Evolutionary conservation across 2,888 invertebrate species (phyloP), one percentile per base, ranked within the genome.

Genomic region (Aphidius colemani): DNA sequence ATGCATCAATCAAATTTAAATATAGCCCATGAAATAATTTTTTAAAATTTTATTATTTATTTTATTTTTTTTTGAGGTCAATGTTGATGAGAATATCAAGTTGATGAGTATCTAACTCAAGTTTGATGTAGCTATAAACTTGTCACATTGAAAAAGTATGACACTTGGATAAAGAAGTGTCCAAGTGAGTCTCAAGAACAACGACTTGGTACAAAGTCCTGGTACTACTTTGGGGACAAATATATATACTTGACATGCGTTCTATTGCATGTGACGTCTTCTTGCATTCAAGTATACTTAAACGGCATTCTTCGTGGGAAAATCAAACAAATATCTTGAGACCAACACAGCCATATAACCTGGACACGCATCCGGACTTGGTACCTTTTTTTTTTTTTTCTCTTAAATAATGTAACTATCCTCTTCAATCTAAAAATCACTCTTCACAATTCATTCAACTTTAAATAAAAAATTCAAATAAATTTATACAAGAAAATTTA

Each of bases 291-390:
- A 59, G 58, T 41, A 48, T 64, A 11, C 63, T 64, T 55, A 46
- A 64, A 73, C 65, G 68, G 71, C 74, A 76, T 76, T 75, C 76
- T 74, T 76, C 78, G 78, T 80, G 79, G 79, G 78, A 79, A 79
- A 79, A 72, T 74, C 78, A 79, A 79, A 79, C 78, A 79, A 79
- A 79, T 78, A 79, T 78, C 78, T 78, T 70, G 71, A 78, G 69
- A 18, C n/a, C 13, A 30, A 7, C 8, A 39, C 5, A 9, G 57
- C 30, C 45, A 45, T 45, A 40, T 30, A 30, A 39, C 40, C 53
- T 46, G 46, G 30, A 30, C n/a, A 41, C 9, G 41, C n/a, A 30
- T 30, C 30, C 30, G 30, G 30, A 30, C 30, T 4, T 30, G 30
- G 44, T 18, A 45, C 45, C 45, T 39, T 46, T 48, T 41, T 40